phyloP scores from a whole-genome alignment of 37 sponge, comb jelly and placozoan species.

The Diacarnus erythraeanus region DNA sequence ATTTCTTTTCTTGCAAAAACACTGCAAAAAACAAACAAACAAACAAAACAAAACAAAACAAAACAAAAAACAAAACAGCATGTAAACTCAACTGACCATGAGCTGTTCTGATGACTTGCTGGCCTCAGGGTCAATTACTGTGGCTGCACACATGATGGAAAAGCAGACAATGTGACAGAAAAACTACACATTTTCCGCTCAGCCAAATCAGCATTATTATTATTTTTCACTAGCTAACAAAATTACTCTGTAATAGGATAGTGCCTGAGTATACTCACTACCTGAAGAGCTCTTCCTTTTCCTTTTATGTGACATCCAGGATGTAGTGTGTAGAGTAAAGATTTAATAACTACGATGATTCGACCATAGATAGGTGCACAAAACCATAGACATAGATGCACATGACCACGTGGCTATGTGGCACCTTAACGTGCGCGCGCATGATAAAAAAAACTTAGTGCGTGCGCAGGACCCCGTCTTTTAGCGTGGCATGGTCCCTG shows the following conservation, averaged over 20 bases:
- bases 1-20: no score
- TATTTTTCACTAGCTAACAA: not conserved
- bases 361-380: not conserved
- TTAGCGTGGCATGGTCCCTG: no score
- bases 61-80: no score
- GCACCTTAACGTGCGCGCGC: no score
- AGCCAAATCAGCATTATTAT: not conserved
- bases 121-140: constrained; percentile 10
- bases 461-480: no score
- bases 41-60: no score
- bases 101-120: constrained; percentile 5
- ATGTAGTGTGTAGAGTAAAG: no score
- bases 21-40: no score
- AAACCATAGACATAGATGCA: no score
- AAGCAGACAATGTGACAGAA: constrained; percentile 29
- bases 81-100: constrained; percentile 32
- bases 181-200: constrained; percentile 8
- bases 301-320: constrained; percentile 36
- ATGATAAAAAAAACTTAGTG: no score
- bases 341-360: not conserved
- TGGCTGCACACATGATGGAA: constrained; percentile 26
- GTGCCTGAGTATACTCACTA: not conserved
- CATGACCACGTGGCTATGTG: no score
- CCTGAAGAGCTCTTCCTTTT: constrained; percentile 1
- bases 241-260: not conserved